These are phyloP conservation scores for Atta texana DNA, from an alignment of 1,140 invertebrate species.

Conservation along the genomic window DNA sequence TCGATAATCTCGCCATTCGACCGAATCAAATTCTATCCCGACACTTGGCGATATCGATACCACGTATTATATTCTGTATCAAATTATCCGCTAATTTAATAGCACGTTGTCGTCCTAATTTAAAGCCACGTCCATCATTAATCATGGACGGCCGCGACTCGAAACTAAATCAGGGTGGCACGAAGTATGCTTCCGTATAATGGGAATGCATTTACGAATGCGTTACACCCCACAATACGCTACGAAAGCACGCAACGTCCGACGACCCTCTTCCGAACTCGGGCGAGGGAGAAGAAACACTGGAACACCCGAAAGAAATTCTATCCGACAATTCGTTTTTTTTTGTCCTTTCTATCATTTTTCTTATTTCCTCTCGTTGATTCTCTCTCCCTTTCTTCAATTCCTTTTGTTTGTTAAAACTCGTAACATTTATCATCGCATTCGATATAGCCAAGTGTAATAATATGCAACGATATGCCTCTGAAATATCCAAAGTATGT, in stretches of 20 bases:
- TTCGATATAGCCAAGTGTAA: constrained; percentile 38
- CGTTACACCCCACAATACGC: constrained; percentile 6
- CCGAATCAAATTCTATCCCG: constrained; percentile 59
- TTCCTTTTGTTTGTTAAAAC: not conserved
- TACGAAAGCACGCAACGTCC: constrained; percentile 30
- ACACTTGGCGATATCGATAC: constrained; percentile 62
- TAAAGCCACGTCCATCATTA: constrained; percentile 62
- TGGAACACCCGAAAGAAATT: constrained; percentile 34
- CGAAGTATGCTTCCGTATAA: constrained; percentile 26
- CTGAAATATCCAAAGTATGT: constrained; percentile 14
- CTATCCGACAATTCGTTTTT: not conserved
- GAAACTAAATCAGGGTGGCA: constrained; percentile 40
- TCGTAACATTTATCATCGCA: not conserved
- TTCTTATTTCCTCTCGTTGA: not conserved
- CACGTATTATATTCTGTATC: constrained; percentile 62
- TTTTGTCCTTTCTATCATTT: not conserved
- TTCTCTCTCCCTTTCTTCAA: not conserved
- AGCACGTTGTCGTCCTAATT: constrained; percentile 60
- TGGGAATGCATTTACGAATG: constrained; percentile 17
- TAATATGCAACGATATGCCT: not conserved
- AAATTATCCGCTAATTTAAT: constrained; percentile 63
- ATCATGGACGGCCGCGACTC: constrained; percentile 51
- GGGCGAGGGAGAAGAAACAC: not conserved
- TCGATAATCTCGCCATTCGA: constrained; percentile 59
- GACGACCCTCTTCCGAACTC: constrained; percentile 37